phyloP scores from a whole-genome alignment of 2,113 vertebrate species.

The Ophiodon elongatus region DNA sequence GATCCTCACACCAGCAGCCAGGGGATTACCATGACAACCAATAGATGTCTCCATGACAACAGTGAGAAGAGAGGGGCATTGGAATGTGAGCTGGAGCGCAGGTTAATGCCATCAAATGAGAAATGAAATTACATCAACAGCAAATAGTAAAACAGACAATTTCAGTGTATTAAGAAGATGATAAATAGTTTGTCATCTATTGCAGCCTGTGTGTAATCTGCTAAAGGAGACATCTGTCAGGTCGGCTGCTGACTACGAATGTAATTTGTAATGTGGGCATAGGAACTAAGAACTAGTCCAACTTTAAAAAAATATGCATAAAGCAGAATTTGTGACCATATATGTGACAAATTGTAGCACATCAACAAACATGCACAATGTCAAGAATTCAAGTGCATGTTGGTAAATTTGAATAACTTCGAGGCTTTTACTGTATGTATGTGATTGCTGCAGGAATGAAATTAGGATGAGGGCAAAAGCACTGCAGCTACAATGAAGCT shows the following conservation, averaged over 20 bases:
- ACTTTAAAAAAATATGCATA: neutral
- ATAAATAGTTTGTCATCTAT: neutral
- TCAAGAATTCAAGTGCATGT: constrained; percentile 1
- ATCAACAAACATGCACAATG: constrained; percentile 7
- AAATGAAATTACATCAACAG: neutral
- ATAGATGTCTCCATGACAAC: constrained; percentile 75
- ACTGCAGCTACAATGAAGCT: constrained; percentile 37
- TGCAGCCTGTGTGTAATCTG: neutral
- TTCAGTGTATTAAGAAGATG: neutral
- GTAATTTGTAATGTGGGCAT: neutral
- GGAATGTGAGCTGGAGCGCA: constrained; percentile 20
- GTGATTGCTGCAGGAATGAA: constrained; percentile 32
- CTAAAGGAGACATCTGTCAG: constrained; percentile 34
- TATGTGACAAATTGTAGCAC: neutral
- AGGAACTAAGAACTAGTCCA: neutral
- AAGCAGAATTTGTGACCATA: neutral
- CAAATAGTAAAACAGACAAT: neutral
- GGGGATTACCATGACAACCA: constrained; percentile 72
- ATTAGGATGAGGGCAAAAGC: constrained; percentile 24
- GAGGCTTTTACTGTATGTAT: neutral
- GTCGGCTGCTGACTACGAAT: neutral
- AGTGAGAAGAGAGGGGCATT: constrained; percentile 37
- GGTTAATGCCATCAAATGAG: neutral
- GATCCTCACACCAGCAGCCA: constrained; percentile 45
- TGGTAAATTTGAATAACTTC: neutral